Evolutionary conservation across 2,797 vertebrate genomes (phyloP).

Genomic region (Momotus momota): DNA sequence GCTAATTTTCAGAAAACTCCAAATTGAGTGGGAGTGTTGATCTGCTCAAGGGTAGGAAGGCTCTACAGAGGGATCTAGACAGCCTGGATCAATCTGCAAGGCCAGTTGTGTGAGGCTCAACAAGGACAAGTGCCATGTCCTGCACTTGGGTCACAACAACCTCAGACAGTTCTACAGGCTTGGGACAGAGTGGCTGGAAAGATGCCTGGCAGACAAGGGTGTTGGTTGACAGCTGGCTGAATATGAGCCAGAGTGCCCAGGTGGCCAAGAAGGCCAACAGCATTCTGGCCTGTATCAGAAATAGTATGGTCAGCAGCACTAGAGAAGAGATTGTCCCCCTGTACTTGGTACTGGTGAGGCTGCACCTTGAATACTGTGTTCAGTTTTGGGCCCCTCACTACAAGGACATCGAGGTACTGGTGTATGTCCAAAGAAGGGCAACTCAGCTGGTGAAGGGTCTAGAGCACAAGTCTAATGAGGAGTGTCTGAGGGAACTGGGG

Average conservation of each 20-base stretch:
- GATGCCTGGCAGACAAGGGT: not conserved
- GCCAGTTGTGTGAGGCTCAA: accelerated
- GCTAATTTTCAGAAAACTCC: not conserved
- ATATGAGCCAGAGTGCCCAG: not conserved
- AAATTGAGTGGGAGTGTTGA: not conserved
- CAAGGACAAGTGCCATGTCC: not conserved
- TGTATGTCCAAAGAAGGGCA: not conserved
- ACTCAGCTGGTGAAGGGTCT: not conserved
- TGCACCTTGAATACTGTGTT: not conserved
- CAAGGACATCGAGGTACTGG: not conserved
- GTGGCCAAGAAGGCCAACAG: not conserved
- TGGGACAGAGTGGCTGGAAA: too few relatives aligned
- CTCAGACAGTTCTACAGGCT: not conserved
- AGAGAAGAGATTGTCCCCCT: not conserved
- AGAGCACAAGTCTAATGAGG: not conserved
- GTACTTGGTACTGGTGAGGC: not conserved
- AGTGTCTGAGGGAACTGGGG: not conserved
- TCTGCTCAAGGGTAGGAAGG: not conserved
- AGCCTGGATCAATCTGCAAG: not conserved
- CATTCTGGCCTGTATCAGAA: not conserved
- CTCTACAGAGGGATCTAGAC: not conserved
- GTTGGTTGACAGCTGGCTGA: not conserved
- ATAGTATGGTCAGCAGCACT: not conserved
- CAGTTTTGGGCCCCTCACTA: not conserved
- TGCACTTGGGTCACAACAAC: not conserved